Base-by-base conservation (phyloP, 2,113 vertebrate genomes). In the Eudorcas thomsonii region DNA sequence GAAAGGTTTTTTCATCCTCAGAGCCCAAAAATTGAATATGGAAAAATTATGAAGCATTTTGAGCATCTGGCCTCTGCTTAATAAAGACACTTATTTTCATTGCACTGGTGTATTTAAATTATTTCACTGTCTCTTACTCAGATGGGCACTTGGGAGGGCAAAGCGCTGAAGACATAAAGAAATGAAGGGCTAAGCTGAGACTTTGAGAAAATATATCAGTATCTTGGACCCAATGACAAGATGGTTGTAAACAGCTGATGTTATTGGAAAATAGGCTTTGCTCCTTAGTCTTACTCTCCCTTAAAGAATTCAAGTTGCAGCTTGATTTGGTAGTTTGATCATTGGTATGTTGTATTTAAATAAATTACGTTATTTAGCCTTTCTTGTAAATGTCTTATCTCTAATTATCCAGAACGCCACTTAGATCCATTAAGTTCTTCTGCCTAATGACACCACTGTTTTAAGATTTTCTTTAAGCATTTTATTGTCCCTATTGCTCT, bases 21-120 rank as follows among this genome's bases (percentile, higher is more conserved):
- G 9, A 88, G 14, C 16, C 55, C 7, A 81, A 59, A 21, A 64
- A 4, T 19, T 48, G 25, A 52, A 81, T 12, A 2, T 19, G 48
- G 77, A 7, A 6, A 90, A 88, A 50, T 86, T 19, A 23, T 50
- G 25, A 94, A 88, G 52, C 3, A 8, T 45, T 60, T 83, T 83
- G 88, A 74, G 2, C 30, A 78, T 13, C 36, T 95, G n/a, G 6
- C 33, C 83, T 83, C 28, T 87, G 54, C 26, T 33, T 97, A 98
- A 97, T 97, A 97, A 97, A 98, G 74, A 87, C 10, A 81, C 28
- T 71, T 94, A 26, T 86, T 90, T 54, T 93, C 97, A 86, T 21
- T 81, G 91, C 81, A 96, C 17, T 94, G 50, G 19, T 85, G 81
- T 96, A 48, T 62, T 86, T 48, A 39, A 80, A 62, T 97, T 54